A percentile compares a stretch with the other conserved stretches of the same genome.
These are phyloP conservation scores for Peribatodes rhomboidaria DNA, from an alignment of 2,888 invertebrate species.

Conservation along the genomic window DNA sequence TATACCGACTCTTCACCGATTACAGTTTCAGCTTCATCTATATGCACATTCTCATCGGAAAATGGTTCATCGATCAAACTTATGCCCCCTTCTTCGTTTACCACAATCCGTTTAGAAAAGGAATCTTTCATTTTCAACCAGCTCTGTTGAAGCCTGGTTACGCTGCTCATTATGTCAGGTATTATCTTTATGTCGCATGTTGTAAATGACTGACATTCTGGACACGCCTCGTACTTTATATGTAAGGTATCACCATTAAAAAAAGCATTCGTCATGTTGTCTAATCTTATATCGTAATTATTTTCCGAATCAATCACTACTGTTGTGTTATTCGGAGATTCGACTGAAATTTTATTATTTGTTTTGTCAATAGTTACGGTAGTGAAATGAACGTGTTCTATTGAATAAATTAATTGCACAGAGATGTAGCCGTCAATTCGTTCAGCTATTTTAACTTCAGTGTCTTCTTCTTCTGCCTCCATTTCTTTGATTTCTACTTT, in stretches of 20 bases:
- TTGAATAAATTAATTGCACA: constrained; percentile 66
- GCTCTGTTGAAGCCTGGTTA: constrained; percentile 55
- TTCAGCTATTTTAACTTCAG: constrained; percentile 47
- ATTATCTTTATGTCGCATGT: constrained; percentile 67
- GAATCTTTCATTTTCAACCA: constrained; percentile 79
- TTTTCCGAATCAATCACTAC: constrained; percentile 63
- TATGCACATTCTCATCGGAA: constrained; percentile 49
- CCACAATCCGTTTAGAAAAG: constrained; percentile 65
- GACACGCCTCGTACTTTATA: constrained; percentile 69
- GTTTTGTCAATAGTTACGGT: constrained; percentile 78
- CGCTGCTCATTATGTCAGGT: constrained; percentile 52
- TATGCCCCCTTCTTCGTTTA: constrained; percentile 74
- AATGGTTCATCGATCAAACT: constrained; percentile 55
- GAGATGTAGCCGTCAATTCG: constrained; percentile 73
- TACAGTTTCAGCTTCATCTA: constrained; percentile 44
- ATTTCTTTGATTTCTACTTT: constrained; percentile 48
- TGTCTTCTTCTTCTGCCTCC: constrained; percentile 46
- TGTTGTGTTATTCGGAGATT: constrained; percentile 70
- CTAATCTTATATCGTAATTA: constrained; percentile 68
- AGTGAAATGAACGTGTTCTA: constrained; percentile 85
- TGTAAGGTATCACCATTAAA: constrained; percentile 70
- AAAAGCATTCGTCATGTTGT: constrained; percentile 63
- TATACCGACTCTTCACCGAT: constrained; percentile 41
- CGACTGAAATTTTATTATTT: constrained; percentile 63
- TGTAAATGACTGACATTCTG: constrained; percentile 66